These are phyloP conservation scores for Drosophila bunnanda DNA, from an alignment of 2,888 invertebrate species.

Conservation along the genomic window DNA sequence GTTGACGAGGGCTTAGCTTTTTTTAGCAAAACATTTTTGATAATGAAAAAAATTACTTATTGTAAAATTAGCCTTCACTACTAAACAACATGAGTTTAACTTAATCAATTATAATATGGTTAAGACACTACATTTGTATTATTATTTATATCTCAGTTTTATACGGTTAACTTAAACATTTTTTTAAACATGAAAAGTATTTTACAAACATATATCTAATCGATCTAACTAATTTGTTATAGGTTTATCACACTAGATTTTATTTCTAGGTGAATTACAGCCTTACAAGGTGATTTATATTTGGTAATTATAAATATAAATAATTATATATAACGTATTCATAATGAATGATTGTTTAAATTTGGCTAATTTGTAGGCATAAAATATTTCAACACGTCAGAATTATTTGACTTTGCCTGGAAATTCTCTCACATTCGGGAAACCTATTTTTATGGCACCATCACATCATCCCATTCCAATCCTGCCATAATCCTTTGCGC, in stretches of 20 bases:
- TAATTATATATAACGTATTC: neutral
- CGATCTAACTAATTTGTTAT: too few species aligned
- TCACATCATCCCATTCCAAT: constrained; percentile 1
- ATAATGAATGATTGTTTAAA: neutral
- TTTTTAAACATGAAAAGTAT: too few species aligned
- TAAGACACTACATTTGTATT: neutral
- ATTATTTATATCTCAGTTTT: neutral
- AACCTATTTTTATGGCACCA: neutral
- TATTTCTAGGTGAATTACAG: too few species aligned
- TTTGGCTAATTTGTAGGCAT: neutral
- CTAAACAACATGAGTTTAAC: neutral
- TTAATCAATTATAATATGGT: neutral
- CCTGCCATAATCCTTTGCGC: constrained; percentile 22
- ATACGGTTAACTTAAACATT: neutral
- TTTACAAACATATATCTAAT: too few species aligned
- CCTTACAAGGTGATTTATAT: neutral
- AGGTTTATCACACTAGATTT: too few species aligned
- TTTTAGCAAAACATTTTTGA: neutral
- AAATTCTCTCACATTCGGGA: neutral
- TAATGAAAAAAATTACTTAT: neutral
- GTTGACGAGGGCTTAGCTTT: neutral
- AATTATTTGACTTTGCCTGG: neutral
- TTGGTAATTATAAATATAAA: neutral
- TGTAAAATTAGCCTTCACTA: neutral
- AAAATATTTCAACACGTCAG: neutral